These are phyloP conservation scores for Anas platyrhynchos DNA, from an alignment of 2,113 vertebrate genomes.

Conservation along the genomic window DNA sequence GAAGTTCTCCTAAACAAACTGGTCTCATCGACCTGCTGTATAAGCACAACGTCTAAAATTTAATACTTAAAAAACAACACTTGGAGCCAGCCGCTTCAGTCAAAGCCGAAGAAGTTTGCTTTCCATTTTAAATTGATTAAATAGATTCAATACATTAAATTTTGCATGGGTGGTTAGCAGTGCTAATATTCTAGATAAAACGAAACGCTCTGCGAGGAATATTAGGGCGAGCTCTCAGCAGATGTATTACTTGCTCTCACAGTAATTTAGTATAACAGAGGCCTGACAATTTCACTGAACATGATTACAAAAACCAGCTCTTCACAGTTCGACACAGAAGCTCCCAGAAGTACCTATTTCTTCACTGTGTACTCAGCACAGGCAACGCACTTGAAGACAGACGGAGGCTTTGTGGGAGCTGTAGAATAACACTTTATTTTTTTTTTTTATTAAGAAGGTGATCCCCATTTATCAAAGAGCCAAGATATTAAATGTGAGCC, in stretches of 20 bases:
- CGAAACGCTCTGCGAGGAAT: background rate
- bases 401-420: background rate
- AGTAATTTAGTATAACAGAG: background rate
- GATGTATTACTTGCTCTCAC: background rate
- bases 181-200: constrained; percentile 32
- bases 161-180: constrained; percentile 34
- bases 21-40: background rate
- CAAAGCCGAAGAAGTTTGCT: background rate
- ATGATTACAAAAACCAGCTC: background rate
- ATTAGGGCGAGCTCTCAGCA: background rate
- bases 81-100: background rate
- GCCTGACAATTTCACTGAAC: constrained; percentile 3
- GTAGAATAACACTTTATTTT: background rate
- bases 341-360: constrained; percentile 19
- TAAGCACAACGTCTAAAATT: background rate
- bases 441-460: background rate
- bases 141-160: constrained; percentile 18
- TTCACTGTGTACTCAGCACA: background rate
- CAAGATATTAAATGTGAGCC: background rate
- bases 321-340: background rate
- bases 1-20: background rate
- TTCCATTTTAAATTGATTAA: constrained; percentile 36
- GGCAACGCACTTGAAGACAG: background rate
- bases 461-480: constrained; percentile 15
- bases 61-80: background rate